Evolutionary conservation across 37 sponge, comb jelly and placozoan species (phyloP).

Genomic region (Aplysina aerophoba): DNA sequence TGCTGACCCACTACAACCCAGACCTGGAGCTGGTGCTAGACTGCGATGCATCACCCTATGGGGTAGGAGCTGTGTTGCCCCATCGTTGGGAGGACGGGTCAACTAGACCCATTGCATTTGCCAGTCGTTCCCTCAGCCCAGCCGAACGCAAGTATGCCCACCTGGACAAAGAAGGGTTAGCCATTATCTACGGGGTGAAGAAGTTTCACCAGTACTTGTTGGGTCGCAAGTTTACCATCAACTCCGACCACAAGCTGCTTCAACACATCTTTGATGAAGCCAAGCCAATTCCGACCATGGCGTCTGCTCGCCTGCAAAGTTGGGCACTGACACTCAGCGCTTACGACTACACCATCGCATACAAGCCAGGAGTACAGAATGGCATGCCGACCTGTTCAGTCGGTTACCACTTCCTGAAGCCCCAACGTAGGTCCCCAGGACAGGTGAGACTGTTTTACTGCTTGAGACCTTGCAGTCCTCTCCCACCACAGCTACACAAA

Average conservation of each 20-base stretch:
- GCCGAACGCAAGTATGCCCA: slow-evolving; percentile 34
- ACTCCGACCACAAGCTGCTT: slow-evolving; percentile 39
- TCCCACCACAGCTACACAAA: neutral
- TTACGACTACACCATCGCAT: slow-evolving; percentile 24
- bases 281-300: slow-evolving; percentile 29
- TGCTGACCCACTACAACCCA: too few species aligned
- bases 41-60: too few species aligned
- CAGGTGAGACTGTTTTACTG: slow-evolving; percentile 16
- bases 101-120: slow-evolving; percentile 11
- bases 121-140: slow-evolving; percentile 18
- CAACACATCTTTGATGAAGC: slow-evolving; percentile 12
- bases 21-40: too few species aligned
- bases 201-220: slow-evolving; percentile 27
- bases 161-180: slow-evolving; percentile 33
- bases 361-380: neutral
- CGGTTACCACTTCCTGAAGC: slow-evolving; percentile 23
- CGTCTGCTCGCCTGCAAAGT: slow-evolving; percentile 28
- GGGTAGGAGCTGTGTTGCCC: slow-evolving; percentile 30
- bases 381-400: slow-evolving; percentile 16
- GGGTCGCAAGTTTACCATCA: neutral
- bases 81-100: slow-evolving; percentile 22
- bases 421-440: neutral
- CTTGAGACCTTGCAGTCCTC: neutral
- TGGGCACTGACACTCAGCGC: slow-evolving; percentile 20
- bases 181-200: slow-evolving; percentile 13